These are phyloP conservation scores for Ascaphus truei DNA, from an alignment of 2,113 vertebrate genomes.

Conservation along the genomic window DNA sequence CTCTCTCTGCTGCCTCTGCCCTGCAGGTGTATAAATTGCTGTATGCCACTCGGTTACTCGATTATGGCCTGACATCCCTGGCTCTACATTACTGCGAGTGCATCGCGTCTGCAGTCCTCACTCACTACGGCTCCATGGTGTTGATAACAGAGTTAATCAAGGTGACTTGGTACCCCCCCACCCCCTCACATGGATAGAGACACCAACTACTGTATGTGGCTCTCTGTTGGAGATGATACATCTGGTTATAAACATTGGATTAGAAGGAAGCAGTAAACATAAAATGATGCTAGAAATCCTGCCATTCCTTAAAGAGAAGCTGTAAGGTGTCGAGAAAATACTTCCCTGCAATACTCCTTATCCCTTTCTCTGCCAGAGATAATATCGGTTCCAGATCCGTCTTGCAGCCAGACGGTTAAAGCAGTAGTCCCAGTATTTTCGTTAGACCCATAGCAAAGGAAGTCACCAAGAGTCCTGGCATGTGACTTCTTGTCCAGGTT, in stretches of 20 bases:
- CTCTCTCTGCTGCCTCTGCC: neutral
- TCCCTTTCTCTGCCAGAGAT: neutral
- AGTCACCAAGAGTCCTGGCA: neutral
- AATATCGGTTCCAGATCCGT: too few relatives aligned
- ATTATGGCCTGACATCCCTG: conserved; percentile 74
- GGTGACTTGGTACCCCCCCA: conserved; percentile 51
- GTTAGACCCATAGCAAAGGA: neutral
- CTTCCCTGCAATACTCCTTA: conserved; percentile 17
- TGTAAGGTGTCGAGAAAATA: conserved; percentile 13
- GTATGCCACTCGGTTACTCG: conserved; percentile 79
- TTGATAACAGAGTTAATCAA: conserved; percentile 73
- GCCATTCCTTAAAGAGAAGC: conserved; percentile 14
- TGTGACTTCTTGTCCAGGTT: accelerated
- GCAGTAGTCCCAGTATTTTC: neutral
- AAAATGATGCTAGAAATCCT: conserved; percentile 5
- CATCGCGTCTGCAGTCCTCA: conserved; percentile 57
- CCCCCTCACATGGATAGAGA: conserved; percentile 34
- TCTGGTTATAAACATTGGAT: conserved; percentile 18
- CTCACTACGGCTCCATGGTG: conserved; percentile 42
- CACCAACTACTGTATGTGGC: conserved; percentile 14
- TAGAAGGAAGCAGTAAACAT: neutral
- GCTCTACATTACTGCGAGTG: conserved; percentile 88
- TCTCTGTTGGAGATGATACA: neutral
- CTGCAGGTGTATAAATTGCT: conserved; percentile 83
- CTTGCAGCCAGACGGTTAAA: conserved; percentile 7